Evolutionary conservation across 2,797 vertebrate species (phyloP), one percentile per base, ranked within the genome.

Genomic region (Hephaestus fuliginosus): DNA sequence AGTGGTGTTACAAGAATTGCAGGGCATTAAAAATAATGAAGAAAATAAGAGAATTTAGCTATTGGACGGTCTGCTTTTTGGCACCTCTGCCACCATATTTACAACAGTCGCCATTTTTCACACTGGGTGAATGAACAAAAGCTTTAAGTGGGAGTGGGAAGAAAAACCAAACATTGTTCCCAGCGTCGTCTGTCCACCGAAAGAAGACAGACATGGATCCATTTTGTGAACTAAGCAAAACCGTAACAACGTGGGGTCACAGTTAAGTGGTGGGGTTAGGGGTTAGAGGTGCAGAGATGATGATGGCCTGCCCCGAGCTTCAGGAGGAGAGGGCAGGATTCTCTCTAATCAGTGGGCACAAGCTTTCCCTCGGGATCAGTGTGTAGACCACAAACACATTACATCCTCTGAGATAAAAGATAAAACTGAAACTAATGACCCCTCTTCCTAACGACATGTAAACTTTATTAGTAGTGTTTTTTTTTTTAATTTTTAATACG

Each of bases 211-310:
- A 62, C 7, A 20, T 64, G 71, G 65, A 43, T 60, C 57, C 30
- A 25, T 80, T 77, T 67, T 44, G 48, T 49, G 76, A 62, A 30
- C 70, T 56, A 55, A 79, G 64, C 79, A 73, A 33, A 83, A 86
- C 41, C 55, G 67, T 3, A 68, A 78, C 70, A 84, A 58, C 13
- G 28, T 0, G 49, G 58, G 87, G 87, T 88, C 86, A 86, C 8
- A 4, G 66, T 65, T 91, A 87, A 92, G 76, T 76, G 78, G 70
- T 1, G 82, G 25, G 25, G 25, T 25, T 25, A 25, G 25, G 70
- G 89, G 88, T 89, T 73, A 90, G 85, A 86, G 84, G 88, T 83
- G 67, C 55, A 39, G 51, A 43, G 83, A 57, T 25, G 71, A 72
- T 11, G 15, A 30, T 62, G 68, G 58, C 84, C 78, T 80, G 71